Evolutionary conservation across 2,113 vertebrate species (phyloP), one percentile per base, ranked within the genome.

Genomic region (Corynorhinus townsendii): DNA sequence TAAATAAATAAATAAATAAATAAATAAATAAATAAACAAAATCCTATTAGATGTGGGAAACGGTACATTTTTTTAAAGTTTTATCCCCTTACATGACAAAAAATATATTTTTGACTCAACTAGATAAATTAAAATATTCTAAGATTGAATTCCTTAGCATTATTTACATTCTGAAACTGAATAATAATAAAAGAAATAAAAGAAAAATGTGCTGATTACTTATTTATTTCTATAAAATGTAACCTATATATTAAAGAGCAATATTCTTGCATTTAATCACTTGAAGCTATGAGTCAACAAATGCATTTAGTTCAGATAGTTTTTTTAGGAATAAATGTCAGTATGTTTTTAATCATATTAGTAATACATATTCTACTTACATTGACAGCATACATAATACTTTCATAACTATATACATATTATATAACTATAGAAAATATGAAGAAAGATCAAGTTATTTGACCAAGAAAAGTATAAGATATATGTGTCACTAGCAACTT

Each of bases 91-190:
- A 59, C 40, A 33, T 54, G n/a, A 72, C 22, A 91, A 82, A 73
- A 82, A 93, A 54, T 49, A 12, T 59, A 35, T 22, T 71, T 82
- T 92, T 93, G 30, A 28, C 72, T 85, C 45, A 94, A 64, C 14
- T 88, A 88, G 16, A 71, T 82, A 45, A 92, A 91, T 93, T 95
- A 80, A 1, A 95, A 43, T 47, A 92, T 84, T 84, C 83, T 86
- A 90, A 91, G n/a, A 90, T 72, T 66, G 94, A 89, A 86, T 77
- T 81, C 40, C 22, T 81, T 71, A 54, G 10, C 20, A 90, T 76
- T 28, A 66, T 88, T 90, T 92, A 82, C 7, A 93, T 35, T 87
- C 7, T 92, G 86, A 86, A 86, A 76, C 9, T 66, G 64, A 85
- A 24, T 94, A 76, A 84, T 49, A 82, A n/a, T n/a, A 90, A 7